Base-by-base conservation (phyloP, 2,113 vertebrate species). In the Dasyprocta punctata region DNA sequence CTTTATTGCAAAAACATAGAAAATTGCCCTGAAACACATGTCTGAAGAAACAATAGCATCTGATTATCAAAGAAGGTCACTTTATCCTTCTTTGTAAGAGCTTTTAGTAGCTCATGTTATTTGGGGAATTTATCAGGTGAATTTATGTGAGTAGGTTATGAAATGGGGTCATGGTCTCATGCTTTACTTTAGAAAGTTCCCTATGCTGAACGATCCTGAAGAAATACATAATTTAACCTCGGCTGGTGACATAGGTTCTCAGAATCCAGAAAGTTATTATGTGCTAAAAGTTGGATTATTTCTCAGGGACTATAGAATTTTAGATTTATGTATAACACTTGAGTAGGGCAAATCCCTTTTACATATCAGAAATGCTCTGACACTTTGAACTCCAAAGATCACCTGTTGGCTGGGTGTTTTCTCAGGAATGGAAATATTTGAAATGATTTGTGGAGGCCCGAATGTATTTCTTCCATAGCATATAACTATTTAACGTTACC, bases 171-270 rank as follows among this genome's bases (percentile, higher is more conserved):
- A 94, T 7, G 88, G 22, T 19, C 81, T 60, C n/a, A 92, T 11
- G 36, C n/a, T 88, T 98, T 93, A 93, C 83, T 95, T 96, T 92
- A 77, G 67, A 86, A 77, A 60, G 3, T 56, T 97, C 94, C 36
- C 56, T 95, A 89, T 61, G 14, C 22, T 56, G 26, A 90, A 92
- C n/a, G 0, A 0, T 47, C 28, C 60, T 89, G 54, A 12, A 87
- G 90, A 94, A 98, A 90, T 93, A 94, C 47, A 73, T 89, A 86
- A 90, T 94, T 97, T 94, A 65, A 95, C 78, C 41, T 95, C 24
- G 80, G 52, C 13, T 83, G 28, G 19, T 83, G 38, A 92, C 90
- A 97, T 95, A 80, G 90, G 54, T 92, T 92, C 77, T 97, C 73
- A 7, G 71, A 84, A 93, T 96, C 49, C 36, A 61, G 28, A 95